Evolutionary conservation across 1,140 invertebrate species (phyloP), one percentile per base, ranked within the genome.

Genomic region (Mesaphorura yosii): DNA sequence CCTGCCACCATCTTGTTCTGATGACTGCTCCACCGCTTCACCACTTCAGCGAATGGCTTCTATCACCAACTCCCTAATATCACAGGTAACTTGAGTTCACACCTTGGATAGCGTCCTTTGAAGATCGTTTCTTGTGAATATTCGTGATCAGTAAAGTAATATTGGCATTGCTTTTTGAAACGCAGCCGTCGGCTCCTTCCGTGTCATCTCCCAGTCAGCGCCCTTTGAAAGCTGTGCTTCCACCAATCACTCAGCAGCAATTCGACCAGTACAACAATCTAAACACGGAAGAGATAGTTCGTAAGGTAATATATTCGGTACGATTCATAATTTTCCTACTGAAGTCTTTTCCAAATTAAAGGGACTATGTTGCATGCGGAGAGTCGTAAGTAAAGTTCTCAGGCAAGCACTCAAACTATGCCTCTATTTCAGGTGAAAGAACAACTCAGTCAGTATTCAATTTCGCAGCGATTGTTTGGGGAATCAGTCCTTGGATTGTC

Each of bases 181-280:
- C n/a, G n/a, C 85, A 86, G 46, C 80, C 88, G 31, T 79, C 83
- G 45, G 53, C 64, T 27, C 81, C 84, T 14, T 83, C 86, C 63
- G 84, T 87, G 64, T 63, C 68, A 45, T 76, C 82, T 46, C 77
- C 81, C 6, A 80, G 80, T 37, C 86, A 89, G 64, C 75, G 91
- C 55, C 91, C 92, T 14, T 77, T 94, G 52, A 93, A 93, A 72
- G 90, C 92, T 10, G 91, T 97, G 15, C 77, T 98, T 63, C 91
- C 92, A 20, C 94, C 94, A 1, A 97, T 98, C 54, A 97, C 93
- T 0, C 94, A 98, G 67, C 93, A 98, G 66, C 92, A 98, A 67
- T 98, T 98, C 70, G 94, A 98, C 71, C 82, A 91, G 69, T 98
- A 95, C 74, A 90, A 94, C 66, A 93, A 93, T 69, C 78, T 98